These are phyloP conservation scores for Metacarcinus magister DNA, from an alignment of 2,888 invertebrate species.

Conservation along the genomic window DNA sequence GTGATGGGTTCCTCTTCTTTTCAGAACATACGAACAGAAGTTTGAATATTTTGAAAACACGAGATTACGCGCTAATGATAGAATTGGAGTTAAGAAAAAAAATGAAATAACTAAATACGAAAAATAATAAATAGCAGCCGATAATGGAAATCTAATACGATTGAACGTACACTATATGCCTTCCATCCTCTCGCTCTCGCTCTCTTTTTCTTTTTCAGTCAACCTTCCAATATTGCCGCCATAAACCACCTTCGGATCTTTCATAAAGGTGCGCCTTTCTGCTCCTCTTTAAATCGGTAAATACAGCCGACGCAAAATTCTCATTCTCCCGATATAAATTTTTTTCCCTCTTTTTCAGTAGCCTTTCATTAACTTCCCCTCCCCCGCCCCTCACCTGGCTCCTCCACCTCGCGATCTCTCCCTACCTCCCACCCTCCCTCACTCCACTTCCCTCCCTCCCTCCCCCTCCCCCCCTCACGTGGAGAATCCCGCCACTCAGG, in stretches of 20 bases:
- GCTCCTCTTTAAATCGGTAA: not conserved
- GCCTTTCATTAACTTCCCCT: conserved; percentile 49
- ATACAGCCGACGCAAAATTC: not conserved
- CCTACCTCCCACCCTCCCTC: not conserved
- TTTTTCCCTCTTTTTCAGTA: conserved; percentile 16
- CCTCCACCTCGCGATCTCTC: not conserved
- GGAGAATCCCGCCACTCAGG: not conserved
- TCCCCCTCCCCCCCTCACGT: not conserved
- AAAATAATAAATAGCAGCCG: no score
- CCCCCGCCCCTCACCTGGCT: not conserved
- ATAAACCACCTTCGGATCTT: not conserved
- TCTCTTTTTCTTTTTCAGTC: not conserved
- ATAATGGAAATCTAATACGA: not conserved
- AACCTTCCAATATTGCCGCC: not conserved
- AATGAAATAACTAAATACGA: no score
- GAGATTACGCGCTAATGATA: not conserved
- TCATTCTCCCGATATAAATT: not conserved
- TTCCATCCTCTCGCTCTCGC: not conserved
- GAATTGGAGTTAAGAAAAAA: not conserved
- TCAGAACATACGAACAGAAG: no score
- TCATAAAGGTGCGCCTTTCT: not conserved
- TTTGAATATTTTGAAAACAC: not conserved
- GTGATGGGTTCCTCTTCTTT: no score
- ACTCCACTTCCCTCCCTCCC: not conserved
- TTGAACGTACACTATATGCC: not conserved